A percentile compares a stretch with the other conserved stretches of the same genome.
These are phyloP conservation scores for Misgurnus mizolepis DNA, from an alignment of 2,113 vertebrate genomes.

Conservation along the genomic window DNA sequence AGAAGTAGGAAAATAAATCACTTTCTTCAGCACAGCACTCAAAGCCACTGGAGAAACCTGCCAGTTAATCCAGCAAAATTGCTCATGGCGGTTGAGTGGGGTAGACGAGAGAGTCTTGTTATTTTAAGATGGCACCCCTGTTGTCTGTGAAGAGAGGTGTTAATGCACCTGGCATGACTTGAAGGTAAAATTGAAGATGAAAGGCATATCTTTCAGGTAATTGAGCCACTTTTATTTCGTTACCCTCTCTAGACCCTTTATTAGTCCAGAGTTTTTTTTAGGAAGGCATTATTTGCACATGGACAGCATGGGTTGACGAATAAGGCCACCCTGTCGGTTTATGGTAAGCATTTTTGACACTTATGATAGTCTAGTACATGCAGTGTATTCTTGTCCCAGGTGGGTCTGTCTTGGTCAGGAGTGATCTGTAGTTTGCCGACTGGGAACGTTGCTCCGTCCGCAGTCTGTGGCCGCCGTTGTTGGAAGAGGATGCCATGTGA, in stretches of 20 bases:
- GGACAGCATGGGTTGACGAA: constrained; percentile 17
- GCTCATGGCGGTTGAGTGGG: constrained; percentile 38
- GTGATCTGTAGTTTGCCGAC: constrained; percentile 14
- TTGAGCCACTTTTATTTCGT: constrained; percentile 61
- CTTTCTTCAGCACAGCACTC: constrained; percentile 21
- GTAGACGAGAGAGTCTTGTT: constrained; percentile 36
- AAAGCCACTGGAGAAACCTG: constrained; percentile 37
- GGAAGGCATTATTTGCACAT: constrained; percentile 53
- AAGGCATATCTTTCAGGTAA: constrained; percentile 74
- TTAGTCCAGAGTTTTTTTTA: constrained; percentile 64
- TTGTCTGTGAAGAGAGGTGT: constrained; percentile 46
- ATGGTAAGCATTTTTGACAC: constrained; percentile 24
- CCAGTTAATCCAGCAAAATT: constrained; percentile 38
- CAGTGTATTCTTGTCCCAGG: constrained; percentile 34
- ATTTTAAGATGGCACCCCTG: constrained; percentile 53
- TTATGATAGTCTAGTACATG: neutral
- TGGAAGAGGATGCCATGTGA: constrained; percentile 48
- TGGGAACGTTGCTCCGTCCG: constrained; percentile 17
- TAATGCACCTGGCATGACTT: constrained; percentile 68
- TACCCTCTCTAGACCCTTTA: constrained; percentile 60
- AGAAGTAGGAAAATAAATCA: constrained; percentile 53
- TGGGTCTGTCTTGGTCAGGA: constrained; percentile 32
- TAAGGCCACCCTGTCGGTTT: constrained; percentile 71
- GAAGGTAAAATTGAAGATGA: constrained; percentile 71
- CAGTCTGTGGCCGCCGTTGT: constrained; percentile 13